phyloP scores from a whole-genome alignment of 64 coral and sea anemone genomes.

The Pocillopora damicornis region DNA sequence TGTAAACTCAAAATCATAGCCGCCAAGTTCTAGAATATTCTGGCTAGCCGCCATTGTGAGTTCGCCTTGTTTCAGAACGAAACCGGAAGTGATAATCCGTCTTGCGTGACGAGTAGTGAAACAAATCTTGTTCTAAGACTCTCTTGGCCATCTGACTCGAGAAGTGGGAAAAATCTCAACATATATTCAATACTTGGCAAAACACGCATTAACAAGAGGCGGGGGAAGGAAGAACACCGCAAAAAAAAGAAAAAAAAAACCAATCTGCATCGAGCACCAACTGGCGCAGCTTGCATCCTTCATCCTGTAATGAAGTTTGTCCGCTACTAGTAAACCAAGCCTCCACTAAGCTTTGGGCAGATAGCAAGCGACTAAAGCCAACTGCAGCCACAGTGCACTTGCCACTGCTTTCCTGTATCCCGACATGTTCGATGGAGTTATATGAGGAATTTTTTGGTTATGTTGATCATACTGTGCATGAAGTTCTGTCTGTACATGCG shows the following conservation, averaged over 20 bases:
- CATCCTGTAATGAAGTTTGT: background rate
- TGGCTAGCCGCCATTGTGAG: too few relatives aligned
- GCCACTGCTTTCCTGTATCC: background rate
- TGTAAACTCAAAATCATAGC: too few relatives aligned
- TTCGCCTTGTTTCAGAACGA: too few relatives aligned
- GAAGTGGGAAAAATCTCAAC: too few relatives aligned
- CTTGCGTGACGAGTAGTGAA: too few relatives aligned
- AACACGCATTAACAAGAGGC: too few relatives aligned
- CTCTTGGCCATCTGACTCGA: too few relatives aligned
- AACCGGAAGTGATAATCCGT: too few relatives aligned
- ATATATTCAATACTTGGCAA: too few relatives aligned
- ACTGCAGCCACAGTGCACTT: background rate
- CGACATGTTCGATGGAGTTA: background rate
- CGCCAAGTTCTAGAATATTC: too few relatives aligned
- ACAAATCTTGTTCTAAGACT: too few relatives aligned
- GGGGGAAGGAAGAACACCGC: too few relatives aligned
- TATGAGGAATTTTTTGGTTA: background rate
- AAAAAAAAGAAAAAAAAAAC: background rate
- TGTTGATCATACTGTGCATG: background rate
- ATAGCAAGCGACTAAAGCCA: background rate
- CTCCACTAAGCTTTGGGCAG: background rate
- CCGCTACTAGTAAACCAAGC: background rate
- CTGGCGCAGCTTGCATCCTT: background rate
- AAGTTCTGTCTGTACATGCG: background rate
- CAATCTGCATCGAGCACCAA: background rate